Percentiles rank a stretch among this genome's conserved stretches.
phyloP scores from a whole-genome alignment of 64 coral and sea anemone genomes.

The Dendrophyllia cribrosa region DNA sequence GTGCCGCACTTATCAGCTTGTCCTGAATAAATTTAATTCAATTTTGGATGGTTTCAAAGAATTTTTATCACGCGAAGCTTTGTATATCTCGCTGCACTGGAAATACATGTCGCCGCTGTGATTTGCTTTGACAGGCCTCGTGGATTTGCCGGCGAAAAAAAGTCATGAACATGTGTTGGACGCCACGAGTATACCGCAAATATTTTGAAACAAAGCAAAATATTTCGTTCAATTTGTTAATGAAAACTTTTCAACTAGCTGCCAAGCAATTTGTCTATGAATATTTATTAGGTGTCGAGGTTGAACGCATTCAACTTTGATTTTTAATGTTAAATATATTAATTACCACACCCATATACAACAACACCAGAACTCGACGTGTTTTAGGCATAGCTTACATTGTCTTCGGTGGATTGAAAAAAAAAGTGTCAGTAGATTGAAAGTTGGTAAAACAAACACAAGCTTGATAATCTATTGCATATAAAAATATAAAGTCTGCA shows the following conservation, averaged over 20 bases:
- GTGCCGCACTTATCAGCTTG: not conserved
- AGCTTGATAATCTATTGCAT: conserved; percentile 14
- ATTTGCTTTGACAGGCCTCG: too few relatives aligned
- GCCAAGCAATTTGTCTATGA: conserved; percentile 1
- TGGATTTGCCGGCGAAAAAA: too few relatives aligned
- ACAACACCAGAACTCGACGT: not conserved
- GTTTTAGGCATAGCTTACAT: not conserved
- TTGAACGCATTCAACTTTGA: not conserved
- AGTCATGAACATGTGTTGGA: too few relatives aligned
- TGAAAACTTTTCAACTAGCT: not conserved
- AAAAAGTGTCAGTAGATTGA: not conserved
- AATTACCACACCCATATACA: conserved; percentile 4
- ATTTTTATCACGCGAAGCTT: not conserved
- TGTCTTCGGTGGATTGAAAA: not conserved
- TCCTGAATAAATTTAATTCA: not conserved
- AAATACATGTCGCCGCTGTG: too few relatives aligned
- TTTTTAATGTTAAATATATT: not conserved
- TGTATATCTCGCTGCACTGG: too few relatives aligned
- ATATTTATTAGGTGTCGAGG: conserved; percentile 25
- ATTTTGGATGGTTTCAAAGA: not conserved
- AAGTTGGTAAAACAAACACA: conserved; percentile 19
- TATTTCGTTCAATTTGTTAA: conserved; percentile 2
- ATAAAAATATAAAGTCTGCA: not conserved
- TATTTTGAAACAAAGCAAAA: not conserved
- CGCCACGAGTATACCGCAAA: not conserved